Conservation (phyloP, 2,113 vertebrate genomes). For the Triplophysa siluroides region DNA sequence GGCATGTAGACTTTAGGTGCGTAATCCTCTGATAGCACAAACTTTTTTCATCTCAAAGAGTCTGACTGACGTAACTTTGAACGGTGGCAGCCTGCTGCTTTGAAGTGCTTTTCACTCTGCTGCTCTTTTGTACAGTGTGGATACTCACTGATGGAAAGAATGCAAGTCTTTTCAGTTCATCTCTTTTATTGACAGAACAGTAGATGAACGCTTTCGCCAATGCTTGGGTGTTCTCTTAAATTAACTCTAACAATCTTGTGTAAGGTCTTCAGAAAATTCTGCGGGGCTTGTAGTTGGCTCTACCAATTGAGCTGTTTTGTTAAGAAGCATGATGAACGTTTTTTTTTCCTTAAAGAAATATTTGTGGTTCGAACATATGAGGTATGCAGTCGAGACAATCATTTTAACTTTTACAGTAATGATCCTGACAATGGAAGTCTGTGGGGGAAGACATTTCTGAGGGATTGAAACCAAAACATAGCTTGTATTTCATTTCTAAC, state of each 20-base stretch:
- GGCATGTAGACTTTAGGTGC: constrained; percentile 35
- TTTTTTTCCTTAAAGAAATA: too few relatives aligned
- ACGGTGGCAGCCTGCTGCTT: constrained; percentile 50
- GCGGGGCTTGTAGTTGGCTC: too few relatives aligned
- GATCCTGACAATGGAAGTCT: too few relatives aligned
- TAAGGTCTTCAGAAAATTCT: too few relatives aligned
- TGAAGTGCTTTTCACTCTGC: constrained; percentile 49
- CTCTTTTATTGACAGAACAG: constrained; percentile 58
- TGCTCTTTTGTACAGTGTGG: constrained; percentile 55
- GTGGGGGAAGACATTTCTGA: too few relatives aligned
- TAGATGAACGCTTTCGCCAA: constrained; percentile 30
- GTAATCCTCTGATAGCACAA: constrained; percentile 45
- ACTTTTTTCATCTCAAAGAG: constrained; percentile 38
- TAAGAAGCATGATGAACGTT: background rate
- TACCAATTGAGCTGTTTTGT: background rate
- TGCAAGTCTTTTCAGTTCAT: constrained; percentile 58
- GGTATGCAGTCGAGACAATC: too few relatives aligned
- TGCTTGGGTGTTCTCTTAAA: constrained; percentile 26
- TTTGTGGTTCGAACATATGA: too few relatives aligned
- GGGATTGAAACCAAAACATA: too few relatives aligned
- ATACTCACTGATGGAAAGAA: constrained; percentile 62
- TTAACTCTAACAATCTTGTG: background rate
- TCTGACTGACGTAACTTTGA: constrained; percentile 42
- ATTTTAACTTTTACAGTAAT: too few relatives aligned
- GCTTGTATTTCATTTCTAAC: too few relatives aligned